Evolutionary conservation across 2,113 vertebrate genomes (phyloP).

Genomic region (Boulengeromyrus knoepffleri): DNA sequence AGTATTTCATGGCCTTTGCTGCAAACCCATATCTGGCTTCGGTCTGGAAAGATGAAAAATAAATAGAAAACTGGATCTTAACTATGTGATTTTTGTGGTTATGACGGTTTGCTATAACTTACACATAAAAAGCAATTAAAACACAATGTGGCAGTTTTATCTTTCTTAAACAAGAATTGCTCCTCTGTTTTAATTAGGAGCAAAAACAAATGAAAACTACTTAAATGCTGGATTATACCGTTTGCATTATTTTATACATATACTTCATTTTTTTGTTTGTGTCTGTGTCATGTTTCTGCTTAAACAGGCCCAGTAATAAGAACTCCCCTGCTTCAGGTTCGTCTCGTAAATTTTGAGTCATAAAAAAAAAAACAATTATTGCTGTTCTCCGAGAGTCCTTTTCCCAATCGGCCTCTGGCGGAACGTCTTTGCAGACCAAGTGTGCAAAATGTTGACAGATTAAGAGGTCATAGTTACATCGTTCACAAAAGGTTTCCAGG

Average conservation of each 20-base stretch:
- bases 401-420: conserved; percentile 5
- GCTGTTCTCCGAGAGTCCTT: conserved; percentile 42
- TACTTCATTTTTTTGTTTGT: neutral
- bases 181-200: neutral
- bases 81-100: neutral
- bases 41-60: neutral
- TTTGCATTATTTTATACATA: conserved; percentile 8
- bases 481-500: neutral
- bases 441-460: conserved; percentile 24
- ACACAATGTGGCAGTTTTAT: neutral
- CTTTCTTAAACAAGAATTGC: neutral
- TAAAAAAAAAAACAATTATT: conserved; percentile 43
- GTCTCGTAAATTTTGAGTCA: conserved; percentile 13
- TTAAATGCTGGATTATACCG: neutral
- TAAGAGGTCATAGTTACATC: neutral
- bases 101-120: neutral
- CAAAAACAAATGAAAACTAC: neutral
- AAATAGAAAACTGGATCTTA: neutral
- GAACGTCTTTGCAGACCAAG: neutral
- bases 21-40: neutral
- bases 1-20: neutral
- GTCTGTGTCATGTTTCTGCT: neutral
- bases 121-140: neutral
- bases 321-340: conserved; percentile 3
- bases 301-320: conserved; percentile 11